Percentiles rank a stretch among this genome's conserved stretches.
Evolutionary conservation across 2,888 invertebrate genomes (phyloP).

Genomic region (Lomographa bimaculata): DNA sequence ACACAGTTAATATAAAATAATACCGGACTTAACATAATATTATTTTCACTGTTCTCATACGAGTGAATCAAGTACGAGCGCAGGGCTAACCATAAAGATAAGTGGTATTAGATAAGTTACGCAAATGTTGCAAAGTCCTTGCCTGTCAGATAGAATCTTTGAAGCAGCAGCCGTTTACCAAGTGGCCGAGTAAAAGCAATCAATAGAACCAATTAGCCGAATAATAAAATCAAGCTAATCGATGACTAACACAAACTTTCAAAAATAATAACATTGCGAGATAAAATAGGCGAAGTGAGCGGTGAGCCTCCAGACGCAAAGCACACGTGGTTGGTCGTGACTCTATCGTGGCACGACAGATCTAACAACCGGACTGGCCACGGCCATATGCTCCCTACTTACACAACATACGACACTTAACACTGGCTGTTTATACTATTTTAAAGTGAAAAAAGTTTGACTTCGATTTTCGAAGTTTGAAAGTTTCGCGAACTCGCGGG

Average conservation of each 20-base stretch:
- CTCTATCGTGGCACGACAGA: constrained; percentile 68
- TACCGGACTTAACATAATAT: too few species aligned
- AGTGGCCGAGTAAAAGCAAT: constrained; percentile 9
- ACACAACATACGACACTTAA: constrained; percentile 70
- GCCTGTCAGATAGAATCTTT: constrained; percentile 2
- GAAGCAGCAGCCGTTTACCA: not conserved
- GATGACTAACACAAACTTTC: constrained; percentile 63
- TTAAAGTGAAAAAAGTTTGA: constrained; percentile 25
- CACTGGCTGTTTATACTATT: constrained; percentile 45
- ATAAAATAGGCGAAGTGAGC: constrained; percentile 77
- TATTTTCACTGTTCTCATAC: too few species aligned
- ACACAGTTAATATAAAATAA: too few species aligned
- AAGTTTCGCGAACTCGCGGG: constrained; percentile 40
- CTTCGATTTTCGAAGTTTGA: constrained; percentile 17
- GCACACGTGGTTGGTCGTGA: constrained; percentile 73
- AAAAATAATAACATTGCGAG: constrained; percentile 59
- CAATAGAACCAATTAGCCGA: constrained; percentile 26
- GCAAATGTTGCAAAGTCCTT: constrained; percentile 7
- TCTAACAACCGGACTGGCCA: constrained; percentile 65
- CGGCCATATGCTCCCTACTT: constrained; percentile 75
- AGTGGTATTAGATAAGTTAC: constrained; percentile 2
- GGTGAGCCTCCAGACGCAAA: constrained; percentile 71
- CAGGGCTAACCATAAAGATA: too few species aligned
- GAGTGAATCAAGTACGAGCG: too few species aligned
- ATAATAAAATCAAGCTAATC: constrained; percentile 27